Base-by-base conservation (phyloP, 2,113 vertebrate genomes). In the Notothenia coriiceps region DNA sequence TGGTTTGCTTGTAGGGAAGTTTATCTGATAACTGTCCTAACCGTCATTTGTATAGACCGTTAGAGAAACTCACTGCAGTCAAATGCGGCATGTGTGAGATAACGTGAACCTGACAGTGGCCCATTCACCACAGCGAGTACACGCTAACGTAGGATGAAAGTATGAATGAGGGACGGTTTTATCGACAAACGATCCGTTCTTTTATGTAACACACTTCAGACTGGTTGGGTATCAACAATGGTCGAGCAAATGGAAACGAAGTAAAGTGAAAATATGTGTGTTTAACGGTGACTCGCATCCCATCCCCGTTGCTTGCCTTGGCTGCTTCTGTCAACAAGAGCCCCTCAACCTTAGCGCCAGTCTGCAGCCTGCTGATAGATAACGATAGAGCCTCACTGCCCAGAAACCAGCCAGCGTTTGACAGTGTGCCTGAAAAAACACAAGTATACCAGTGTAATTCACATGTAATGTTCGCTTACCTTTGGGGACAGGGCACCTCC, bases 291-390 rank as follows among this genome's bases (percentile, higher is more conserved):
- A 87, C 68, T 73, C 82, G 83, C 87, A 86, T 90, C 86, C 15
- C 88, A 70, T 90, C 87, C 54, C 73, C 56, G 86, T 85, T 86
- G 82, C 88, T 86, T 63, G 80, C 79, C 84, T 91, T 63, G 80
- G 80, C 84, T 91, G 91, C 91, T 90, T 91, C 93, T 94, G 93
- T 94, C 90, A 94, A 93, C 93, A 92, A 77, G 79, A 71, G 13
- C 15, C 70, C 46, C 47, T 85, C 74, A 67, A 82, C 85, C 79
- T 46, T 68, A 83, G 80, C 86, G 56, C 68, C 82, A 35, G 66
- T 12, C 80, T 40, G 69, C 81, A 25, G 25, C 25, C 25, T 20
- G 80, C 80, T 52, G 46, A 77, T 33, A 75, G 20, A 79, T 20
- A 82, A 55, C 75, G 50, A 40, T 49, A 47, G 54, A 10, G 61